These are phyloP conservation scores for Anguilla marmorata DNA, from an alignment of 2,797 vertebrate genomes.

Conservation along the genomic window DNA sequence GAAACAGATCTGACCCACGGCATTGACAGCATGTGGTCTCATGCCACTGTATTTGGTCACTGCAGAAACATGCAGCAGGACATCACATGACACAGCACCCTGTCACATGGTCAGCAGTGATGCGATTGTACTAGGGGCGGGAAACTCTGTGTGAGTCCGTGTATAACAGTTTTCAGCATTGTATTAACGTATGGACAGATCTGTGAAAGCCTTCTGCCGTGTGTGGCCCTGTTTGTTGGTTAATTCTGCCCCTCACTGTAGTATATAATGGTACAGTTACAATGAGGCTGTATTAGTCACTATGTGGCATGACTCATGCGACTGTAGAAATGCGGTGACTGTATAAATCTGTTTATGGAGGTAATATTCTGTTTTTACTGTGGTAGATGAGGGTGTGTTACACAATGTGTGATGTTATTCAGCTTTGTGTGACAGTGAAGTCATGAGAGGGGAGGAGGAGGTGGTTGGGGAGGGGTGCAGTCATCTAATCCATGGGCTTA, in stretches of 20 bases:
- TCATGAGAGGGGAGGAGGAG: not conserved
- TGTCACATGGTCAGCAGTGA: conserved; percentile 3
- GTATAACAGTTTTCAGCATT: conserved; percentile 12
- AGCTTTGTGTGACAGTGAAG: not conserved
- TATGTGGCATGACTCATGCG: conserved; percentile 31
- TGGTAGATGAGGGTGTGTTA: not conserved
- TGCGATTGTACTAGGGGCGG: not conserved
- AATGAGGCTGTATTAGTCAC: conserved; percentile 48
- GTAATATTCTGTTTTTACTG: not conserved
- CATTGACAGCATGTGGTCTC: not conserved
- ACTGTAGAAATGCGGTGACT: conserved; percentile 39
- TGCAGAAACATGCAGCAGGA: not conserved
- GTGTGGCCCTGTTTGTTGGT: not conserved
- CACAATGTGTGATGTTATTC: not conserved
- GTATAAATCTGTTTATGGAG: conserved; percentile 37
- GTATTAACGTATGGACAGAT: not conserved
- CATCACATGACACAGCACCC: not conserved
- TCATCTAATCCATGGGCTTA: not conserved
- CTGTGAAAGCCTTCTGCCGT: not conserved
- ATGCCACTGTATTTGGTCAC: not conserved
- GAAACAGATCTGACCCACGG: not conserved
- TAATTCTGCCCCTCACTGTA: not conserved
- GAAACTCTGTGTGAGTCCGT: no score
- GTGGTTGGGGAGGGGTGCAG: not conserved
- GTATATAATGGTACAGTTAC: not conserved